Conservation (phyloP, 2,113 vertebrate species). For the Phocoena sinus region DNA sequence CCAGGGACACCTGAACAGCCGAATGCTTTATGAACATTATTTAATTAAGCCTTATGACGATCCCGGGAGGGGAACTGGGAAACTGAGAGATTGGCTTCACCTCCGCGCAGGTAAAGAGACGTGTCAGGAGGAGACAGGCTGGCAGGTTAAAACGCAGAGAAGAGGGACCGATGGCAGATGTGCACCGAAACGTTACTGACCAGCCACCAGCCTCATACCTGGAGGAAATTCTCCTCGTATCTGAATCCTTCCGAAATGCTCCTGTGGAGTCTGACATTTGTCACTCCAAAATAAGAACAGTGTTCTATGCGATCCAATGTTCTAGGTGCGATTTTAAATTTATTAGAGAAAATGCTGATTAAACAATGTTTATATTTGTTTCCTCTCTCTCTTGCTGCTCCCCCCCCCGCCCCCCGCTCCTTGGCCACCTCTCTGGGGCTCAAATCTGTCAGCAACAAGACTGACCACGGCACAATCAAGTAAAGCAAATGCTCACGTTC, state of each 20-base stretch:
- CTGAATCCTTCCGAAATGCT: background rate
- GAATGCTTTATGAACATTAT: slow-evolving; percentile 47
- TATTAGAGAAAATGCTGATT: background rate
- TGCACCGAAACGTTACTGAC: background rate
- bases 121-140: background rate
- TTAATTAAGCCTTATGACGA: slow-evolving; percentile 59
- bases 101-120: background rate
- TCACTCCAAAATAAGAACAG: background rate
- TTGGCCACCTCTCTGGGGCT: background rate
- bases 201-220: background rate
- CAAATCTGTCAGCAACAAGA: background rate
- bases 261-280: background rate
- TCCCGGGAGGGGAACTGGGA: background rate
- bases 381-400: background rate
- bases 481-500: background rate
- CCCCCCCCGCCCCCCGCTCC: no score
- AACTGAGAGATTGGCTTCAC: slow-evolving; percentile 7
- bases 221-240: background rate
- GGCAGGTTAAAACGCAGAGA: no score
- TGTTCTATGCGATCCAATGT: background rate
- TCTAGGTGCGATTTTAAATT: background rate
- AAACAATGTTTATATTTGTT: background rate
- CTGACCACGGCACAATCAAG: background rate
- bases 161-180: background rate
- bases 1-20: slow-evolving; percentile 44